These are phyloP conservation scores for Centropus bengalensis DNA, from an alignment of 2,113 vertebrate genomes.

Conservation along the genomic window DNA sequence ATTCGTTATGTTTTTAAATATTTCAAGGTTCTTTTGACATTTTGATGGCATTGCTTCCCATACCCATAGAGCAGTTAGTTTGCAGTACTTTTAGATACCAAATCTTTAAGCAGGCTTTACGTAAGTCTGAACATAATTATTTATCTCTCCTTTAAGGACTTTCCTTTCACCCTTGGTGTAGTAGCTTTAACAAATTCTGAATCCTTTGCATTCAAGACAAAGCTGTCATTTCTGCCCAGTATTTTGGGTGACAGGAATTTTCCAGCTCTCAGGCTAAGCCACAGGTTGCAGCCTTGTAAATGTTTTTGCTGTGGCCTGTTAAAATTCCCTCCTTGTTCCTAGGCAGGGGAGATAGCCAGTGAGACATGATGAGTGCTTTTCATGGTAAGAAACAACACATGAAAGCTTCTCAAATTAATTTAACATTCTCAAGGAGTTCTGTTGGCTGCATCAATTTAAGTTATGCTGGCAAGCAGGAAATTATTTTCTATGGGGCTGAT, in stretches of 20 bases:
- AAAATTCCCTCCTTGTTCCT: conserved; percentile 20
- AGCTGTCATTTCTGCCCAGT: not conserved
- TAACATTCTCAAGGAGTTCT: conserved; percentile 69
- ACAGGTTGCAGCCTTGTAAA: not conserved
- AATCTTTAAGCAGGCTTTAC: conserved; percentile 13
- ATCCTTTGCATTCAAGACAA: not conserved
- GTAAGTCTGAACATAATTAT: conserved; percentile 35
- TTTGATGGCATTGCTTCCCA: conserved; percentile 27
- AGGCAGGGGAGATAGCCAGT: conserved; percentile 44
- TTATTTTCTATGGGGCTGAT: conserved; percentile 71
- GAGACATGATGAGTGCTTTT: conserved; percentile 70
- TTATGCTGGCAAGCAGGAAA: conserved; percentile 69
- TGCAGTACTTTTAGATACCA: not conserved
- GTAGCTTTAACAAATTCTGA: not conserved
- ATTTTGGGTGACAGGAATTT: not conserved
- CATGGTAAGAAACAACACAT: conserved; percentile 62
- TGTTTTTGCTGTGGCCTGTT: not conserved
- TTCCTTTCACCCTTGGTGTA: not conserved
- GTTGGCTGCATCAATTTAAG: conserved; percentile 71
- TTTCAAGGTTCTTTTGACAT: conserved; percentile 40
- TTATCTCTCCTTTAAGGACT: conserved; percentile 59
- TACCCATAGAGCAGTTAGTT: not conserved
- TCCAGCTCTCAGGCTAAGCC: not conserved
- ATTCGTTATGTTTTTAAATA: conserved; percentile 53
- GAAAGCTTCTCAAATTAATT: conserved; percentile 77